A percentile compares a stretch with the other conserved stretches of the same genome.
Conservation (phyloP, 2,113 vertebrate species). For the Phalacrocorax aristotelis region DNA sequence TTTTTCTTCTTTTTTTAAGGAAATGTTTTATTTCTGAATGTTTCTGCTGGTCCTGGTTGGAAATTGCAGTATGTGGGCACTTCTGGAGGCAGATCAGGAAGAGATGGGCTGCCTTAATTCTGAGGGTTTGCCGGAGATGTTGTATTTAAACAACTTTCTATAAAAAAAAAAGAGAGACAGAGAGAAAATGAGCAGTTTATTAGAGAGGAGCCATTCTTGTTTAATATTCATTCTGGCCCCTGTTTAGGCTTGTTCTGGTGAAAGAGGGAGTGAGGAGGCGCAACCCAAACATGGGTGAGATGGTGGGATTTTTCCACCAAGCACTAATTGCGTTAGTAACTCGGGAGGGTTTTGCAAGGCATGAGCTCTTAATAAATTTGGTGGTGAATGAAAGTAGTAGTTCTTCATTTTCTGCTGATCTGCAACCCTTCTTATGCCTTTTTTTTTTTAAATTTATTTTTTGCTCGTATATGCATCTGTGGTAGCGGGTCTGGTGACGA, state of each 20-base stretch:
- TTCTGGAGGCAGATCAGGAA: background rate
- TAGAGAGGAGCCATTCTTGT: constrained; percentile 18
- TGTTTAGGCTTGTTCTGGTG: constrained; percentile 63
- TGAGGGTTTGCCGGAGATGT: background rate
- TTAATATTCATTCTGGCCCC: constrained; percentile 57
- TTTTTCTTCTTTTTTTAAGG: background rate
- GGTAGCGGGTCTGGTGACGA: background rate
- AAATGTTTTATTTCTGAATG: background rate
- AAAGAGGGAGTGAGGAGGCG: constrained; percentile 33
- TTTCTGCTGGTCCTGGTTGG: background rate
- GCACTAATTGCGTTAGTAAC: constrained; percentile 41
- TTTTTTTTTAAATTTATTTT: background rate
- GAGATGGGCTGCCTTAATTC: background rate
- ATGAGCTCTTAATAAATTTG: background rate
- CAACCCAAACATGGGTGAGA: constrained; percentile 36
- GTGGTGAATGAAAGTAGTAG: background rate
- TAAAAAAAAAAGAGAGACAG: background rate
- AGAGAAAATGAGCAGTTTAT: constrained; percentile 10
- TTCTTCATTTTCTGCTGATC: background rate
- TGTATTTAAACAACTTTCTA: background rate
- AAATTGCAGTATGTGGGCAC: background rate
- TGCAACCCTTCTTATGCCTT: background rate
- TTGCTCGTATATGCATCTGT: fast-evolving
- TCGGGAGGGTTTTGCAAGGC: constrained; percentile 20
- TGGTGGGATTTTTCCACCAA: constrained; percentile 64